Evolutionary conservation across 2,797 vertebrate species (phyloP).

Genomic region (Vireo griseus): DNA sequence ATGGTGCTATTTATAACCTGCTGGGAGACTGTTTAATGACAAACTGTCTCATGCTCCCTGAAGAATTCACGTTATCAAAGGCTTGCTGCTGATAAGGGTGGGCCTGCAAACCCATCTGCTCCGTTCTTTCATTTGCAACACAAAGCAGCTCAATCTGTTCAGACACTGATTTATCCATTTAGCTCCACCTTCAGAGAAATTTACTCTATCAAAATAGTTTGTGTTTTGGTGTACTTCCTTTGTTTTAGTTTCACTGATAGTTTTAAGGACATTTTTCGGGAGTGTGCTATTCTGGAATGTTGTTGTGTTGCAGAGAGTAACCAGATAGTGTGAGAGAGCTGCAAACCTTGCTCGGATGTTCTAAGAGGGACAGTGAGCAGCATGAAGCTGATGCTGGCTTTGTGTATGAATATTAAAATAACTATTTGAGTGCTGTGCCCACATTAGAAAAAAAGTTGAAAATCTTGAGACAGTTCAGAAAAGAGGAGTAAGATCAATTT

Average conservation of each 20-base stretch:
- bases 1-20: conserved; percentile 51
- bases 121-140: background rate
- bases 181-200: background rate
- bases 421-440: background rate
- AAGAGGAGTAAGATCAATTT: background rate
- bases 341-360: background rate
- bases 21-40: conserved; percentile 25
- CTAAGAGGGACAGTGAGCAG: background rate
- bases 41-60: conserved; percentile 13
- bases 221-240: background rate
- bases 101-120: conserved; percentile 35
- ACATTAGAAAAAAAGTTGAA: background rate
- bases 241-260: background rate
- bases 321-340: background rate
- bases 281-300: background rate
- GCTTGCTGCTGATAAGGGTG: conserved; percentile 48
- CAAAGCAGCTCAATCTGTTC: background rate
- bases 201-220: background rate
- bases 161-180: background rate
- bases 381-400: background rate
- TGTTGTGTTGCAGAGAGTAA: background rate
- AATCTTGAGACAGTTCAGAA: background rate
- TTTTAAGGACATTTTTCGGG: background rate
- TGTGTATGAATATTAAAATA: background rate
- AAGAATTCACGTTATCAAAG: conserved; percentile 51